Base-by-base conservation (phyloP, 2,797 vertebrate species). In the Syngnathus rostellatus region DNA sequence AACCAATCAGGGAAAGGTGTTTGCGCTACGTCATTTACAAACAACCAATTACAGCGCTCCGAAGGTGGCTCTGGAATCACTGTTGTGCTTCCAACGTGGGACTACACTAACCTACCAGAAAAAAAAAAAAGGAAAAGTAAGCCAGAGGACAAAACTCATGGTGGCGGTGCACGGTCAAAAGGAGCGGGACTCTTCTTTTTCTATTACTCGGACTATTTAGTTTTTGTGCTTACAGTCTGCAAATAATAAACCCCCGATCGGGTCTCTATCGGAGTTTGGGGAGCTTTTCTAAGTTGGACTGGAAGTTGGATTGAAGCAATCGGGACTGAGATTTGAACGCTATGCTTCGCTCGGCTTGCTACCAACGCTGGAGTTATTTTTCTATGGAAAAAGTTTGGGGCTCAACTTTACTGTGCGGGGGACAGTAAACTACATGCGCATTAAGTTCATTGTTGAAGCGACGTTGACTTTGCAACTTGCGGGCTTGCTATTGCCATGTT, bases 61-160 rank as follows among this genome's bases (percentile, higher is more conserved):
- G 8, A 19, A 74, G 81, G 85, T 31, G 86, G 87, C 31, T 2
- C 2, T 74, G 21, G 69, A 68, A 65, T 69, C 65, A 77, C 81
- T 82, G 90, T 90, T 86, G 84, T 86, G 90, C 79, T 57, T 89
- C 92, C 92, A 94, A 93, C 93, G 92, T 94, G 94, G 93, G 93
- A 91, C 82, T 81, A 68, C 79, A 43, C 39, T 76, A 73, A 71
- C 72, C 71, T 9, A 21, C 9, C 41, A 63, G 70, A 61, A 84
- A 25, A 66, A 70, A 82, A 84, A 84, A 82, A 83, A 85, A 86
- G 67, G 70, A 83, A 85, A 84, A 60, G 45, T 46, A 85, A 86
- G 82, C 81, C 68, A 79, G 74, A 79, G 86, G 85, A 74, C 77
- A 89, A 88, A 87, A 88, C 78, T 86, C 77, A 76, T 73, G 78